Base-by-base conservation (phyloP, 2,113 vertebrate species). In the Neotoma lepida region DNA sequence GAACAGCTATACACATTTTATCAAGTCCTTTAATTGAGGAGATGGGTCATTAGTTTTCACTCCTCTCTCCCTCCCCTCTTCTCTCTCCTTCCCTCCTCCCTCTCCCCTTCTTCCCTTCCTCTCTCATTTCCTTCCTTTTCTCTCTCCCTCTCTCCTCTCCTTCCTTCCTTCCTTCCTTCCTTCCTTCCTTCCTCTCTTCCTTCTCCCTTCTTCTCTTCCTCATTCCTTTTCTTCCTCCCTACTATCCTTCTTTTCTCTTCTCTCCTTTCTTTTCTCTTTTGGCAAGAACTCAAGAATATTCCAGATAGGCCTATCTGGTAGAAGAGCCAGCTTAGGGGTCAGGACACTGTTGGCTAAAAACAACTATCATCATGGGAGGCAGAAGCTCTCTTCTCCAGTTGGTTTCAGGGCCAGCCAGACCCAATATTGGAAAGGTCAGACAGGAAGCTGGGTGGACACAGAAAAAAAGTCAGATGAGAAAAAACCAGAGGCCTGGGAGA, bases 1-100 rank as follows among this genome's bases (percentile, higher is more conserved):
- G 35, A 8, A 28, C 56, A 90, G 56, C 1, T 7, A 28, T 18
- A 66, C 9, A n/a, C n/a, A 18, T 20, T 17, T 64, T 78, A 12
- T 33, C 39, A 82, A 28, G 12, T 49, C 82, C 30, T 49, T 33
- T 86, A 64, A 46, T 22, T 41, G 41, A 66, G 61, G 18, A 49
- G 3, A 28, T 49, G 70, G 46, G 49, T 64, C 44, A 26, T 41
- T 88, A 46, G 13, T 4, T 2, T 6, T 44, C 17, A 20, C 39
- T 15, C 22, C 9, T 4, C 14, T 0, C 26, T 9, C 13, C 9
- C 24, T 1, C 8, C 12, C 10, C 12, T 4, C 28, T 2, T 2
- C 15, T 7, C 6, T 13, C 44, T 15, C 0, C 26, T 3, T 6
- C 41, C 71, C 8, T 12, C 4, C 44, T n/a, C n/a, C n/a, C n/a